phyloP scores from a whole-genome alignment of 2,113 vertebrate genomes.

The Tympanuchus pallidicinctus region DNA sequence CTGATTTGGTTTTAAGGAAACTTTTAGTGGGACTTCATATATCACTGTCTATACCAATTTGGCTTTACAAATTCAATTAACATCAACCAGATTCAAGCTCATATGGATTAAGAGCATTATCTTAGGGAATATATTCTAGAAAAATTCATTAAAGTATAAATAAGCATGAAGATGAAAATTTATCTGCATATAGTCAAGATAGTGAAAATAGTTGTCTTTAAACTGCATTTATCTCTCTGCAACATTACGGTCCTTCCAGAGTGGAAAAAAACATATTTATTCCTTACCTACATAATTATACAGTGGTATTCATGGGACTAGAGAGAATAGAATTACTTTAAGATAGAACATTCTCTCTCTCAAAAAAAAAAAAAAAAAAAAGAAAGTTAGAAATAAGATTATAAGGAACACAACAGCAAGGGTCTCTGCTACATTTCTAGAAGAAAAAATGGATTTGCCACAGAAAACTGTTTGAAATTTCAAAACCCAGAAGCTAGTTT shows the following conservation, averaged over 20 bases:
- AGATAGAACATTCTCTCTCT: neutral
- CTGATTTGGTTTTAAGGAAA: neutral
- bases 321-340: neutral
- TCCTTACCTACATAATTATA: neutral
- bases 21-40: neutral
- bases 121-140: neutral
- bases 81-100: neutral
- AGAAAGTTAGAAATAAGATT: rapidly evolving
- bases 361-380: neutral
- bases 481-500: neutral
- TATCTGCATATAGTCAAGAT: neutral
- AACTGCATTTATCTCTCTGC: neutral
- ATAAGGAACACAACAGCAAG: neutral
- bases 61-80: neutral
- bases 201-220: neutral
- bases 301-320: neutral
- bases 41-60: neutral
- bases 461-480: neutral
- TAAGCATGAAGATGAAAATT: neutral
- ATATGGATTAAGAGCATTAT: neutral
- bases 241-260: rapidly evolving
- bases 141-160: neutral
- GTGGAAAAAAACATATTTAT: neutral
- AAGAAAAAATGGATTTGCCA: neutral
- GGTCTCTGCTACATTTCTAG: neutral